Conservation (phyloP, 2,113 vertebrate genomes). For the Bettongia penicillata region DNA sequence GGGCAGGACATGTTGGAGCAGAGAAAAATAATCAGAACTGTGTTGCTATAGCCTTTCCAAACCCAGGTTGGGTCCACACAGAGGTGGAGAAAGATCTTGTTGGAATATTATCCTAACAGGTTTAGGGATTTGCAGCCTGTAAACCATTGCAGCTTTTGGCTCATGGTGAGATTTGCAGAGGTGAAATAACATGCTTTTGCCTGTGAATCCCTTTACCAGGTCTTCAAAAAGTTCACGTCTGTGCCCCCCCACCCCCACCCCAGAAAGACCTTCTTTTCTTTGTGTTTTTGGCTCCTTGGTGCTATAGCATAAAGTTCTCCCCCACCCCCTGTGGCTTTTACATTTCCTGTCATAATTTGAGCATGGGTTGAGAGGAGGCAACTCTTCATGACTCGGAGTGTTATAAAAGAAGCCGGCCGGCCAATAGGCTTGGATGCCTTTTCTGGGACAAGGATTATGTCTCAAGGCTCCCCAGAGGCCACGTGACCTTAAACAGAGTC, state of each 20-base stretch:
- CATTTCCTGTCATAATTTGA: not conserved
- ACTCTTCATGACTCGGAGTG: not conserved
- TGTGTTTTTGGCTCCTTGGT: not conserved
- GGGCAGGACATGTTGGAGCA: too few species aligned
- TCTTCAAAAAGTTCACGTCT: not conserved
- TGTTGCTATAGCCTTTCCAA: not conserved
- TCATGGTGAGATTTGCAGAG: too few species aligned
- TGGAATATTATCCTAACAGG: not conserved
- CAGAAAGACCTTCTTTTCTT: not conserved
- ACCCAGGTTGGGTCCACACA: not conserved
- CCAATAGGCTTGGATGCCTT: not conserved
- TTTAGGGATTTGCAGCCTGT: not conserved
- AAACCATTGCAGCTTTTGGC: not conserved
- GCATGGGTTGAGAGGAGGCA: not conserved
- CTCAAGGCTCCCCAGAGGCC: not conserved
- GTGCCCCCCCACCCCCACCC: not conserved
- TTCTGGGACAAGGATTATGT: not conserved
- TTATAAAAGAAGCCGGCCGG: not conserved
- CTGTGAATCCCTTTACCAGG: not conserved
- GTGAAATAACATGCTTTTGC: not conserved
- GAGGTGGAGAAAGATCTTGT: not conserved
- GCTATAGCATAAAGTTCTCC: not conserved
- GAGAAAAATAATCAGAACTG: not conserved
- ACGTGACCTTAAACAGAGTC: not conserved
- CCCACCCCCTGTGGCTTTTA: not conserved